Percentiles rank a stretch among this genome's conserved stretches.
Conservation (phyloP, 2,113 vertebrate genomes). For the Perca fluviatilis region DNA sequence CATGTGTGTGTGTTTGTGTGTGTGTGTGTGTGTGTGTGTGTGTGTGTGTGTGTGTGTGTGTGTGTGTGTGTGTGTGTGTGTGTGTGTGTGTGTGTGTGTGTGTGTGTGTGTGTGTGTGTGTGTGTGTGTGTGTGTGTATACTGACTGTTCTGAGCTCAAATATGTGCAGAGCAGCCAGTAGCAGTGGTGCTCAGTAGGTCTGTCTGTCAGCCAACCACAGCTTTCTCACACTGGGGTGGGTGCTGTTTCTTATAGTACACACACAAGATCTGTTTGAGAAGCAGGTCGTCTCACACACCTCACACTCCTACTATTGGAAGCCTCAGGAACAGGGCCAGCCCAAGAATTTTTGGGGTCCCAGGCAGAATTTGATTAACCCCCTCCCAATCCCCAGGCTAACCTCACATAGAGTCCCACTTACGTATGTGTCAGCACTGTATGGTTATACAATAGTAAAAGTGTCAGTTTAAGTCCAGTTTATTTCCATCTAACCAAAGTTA, state of each 20-base stretch:
- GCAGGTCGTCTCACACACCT: conserved; percentile 20
- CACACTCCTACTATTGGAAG: conserved; percentile 21
- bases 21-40: background rate
- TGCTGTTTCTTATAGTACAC: conserved; percentile 49
- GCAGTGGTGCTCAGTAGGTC: conserved; percentile 39
- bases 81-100: conserved; percentile 18
- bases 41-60: conserved; percentile 17
- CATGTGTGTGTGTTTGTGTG: background rate
- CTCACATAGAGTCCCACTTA: background rate
- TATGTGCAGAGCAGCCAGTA: conserved; percentile 44
- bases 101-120: conserved; percentile 10
- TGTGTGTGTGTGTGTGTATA: conserved; percentile 9
- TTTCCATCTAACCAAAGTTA: conserved; percentile 38
- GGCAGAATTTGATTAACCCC: conserved; percentile 14
- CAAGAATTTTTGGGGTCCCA: conserved; percentile 25
- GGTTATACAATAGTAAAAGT: background rate
- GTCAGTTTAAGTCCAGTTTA: conserved; percentile 27
- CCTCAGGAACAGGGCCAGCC: conserved; percentile 23
- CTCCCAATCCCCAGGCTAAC: background rate
- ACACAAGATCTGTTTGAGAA: conserved; percentile 50
- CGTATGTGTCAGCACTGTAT: conserved; percentile 1
- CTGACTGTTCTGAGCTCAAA: conserved; percentile 47
- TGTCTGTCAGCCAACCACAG: conserved; percentile 66
- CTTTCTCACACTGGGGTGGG: conserved; percentile 64
- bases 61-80: conserved; percentile 16